Percentiles rank a stretch among this genome's conserved stretches.
Conservation (phyloP, 2,797 vertebrate genomes). For the Lutjanus argentimaculatus region DNA sequence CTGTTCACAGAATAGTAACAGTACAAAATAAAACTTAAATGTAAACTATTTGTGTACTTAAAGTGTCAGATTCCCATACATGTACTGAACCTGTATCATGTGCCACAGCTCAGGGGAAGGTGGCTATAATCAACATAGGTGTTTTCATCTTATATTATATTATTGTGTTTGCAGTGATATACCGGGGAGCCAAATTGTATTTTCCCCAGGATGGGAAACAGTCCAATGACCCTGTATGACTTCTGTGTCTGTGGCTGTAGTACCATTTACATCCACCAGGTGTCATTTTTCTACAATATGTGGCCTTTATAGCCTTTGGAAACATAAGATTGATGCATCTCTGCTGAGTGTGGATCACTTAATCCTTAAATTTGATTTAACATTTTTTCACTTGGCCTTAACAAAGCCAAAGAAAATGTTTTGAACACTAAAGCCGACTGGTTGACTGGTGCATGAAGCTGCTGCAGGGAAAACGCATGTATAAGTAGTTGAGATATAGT, state of each 20-base stretch:
- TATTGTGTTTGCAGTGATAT: no score
- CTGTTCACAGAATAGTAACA: no score
- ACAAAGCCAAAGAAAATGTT: no score
- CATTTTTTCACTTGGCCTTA: not conserved
- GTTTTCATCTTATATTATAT: no score
- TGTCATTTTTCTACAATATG: slow-evolving; percentile 30
- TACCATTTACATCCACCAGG: slow-evolving; percentile 48
- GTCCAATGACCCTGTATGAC: not conserved
- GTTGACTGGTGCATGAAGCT: not conserved
- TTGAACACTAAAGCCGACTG: not conserved
- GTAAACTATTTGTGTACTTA: no score
- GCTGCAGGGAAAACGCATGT: not conserved
- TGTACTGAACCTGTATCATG: no score
- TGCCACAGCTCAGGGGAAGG: no score
- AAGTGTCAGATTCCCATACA: no score
- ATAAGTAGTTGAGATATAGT: not conserved
- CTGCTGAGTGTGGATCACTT: not conserved
- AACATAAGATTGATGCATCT: not conserved
- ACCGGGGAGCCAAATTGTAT: no score
- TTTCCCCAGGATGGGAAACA: not conserved
- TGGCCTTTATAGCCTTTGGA: not conserved
- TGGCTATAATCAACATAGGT: no score
- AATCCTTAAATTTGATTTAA: not conserved
- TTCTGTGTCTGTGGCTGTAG: not conserved
- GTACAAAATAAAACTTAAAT: no score